These are phyloP conservation scores for Nomada goodeniana DNA, from an alignment of 2,888 invertebrate species.

Conservation along the genomic window DNA sequence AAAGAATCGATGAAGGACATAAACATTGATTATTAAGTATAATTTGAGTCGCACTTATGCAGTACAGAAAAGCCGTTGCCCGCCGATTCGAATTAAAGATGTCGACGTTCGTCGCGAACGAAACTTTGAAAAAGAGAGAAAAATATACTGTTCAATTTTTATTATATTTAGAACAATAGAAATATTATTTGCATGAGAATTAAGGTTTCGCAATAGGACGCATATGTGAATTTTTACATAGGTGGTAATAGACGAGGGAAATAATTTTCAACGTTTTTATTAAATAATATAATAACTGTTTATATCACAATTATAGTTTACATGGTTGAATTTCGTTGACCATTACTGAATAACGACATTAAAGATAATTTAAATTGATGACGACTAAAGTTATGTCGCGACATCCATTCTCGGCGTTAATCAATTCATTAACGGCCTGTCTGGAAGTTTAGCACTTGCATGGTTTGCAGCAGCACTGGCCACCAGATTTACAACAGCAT, in stretches of 20 bases:
- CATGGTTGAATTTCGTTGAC: conserved; percentile 9
- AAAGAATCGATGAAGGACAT: too few species aligned
- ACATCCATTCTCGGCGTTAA: conserved; percentile 20
- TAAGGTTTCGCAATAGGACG: background rate
- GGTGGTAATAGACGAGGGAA: background rate
- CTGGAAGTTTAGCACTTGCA: conserved; percentile 61
- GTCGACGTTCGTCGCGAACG: too few species aligned
- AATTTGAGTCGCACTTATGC: too few species aligned
- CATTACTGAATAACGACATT: background rate
- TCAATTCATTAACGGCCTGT: conserved; percentile 11
- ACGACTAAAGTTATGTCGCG: conserved; percentile 31
- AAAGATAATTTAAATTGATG: conserved; percentile 5
- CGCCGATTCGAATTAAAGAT: background rate
- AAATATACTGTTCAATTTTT: background rate
- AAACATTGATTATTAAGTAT: too few species aligned
- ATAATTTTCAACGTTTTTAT: conserved; percentile 41
- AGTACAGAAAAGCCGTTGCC: too few species aligned
- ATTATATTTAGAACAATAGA: conserved; percentile 9
- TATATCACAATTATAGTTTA: background rate
- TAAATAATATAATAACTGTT: conserved; percentile 14
- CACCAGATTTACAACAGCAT: conserved; percentile 77
- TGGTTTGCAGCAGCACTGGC: conserved; percentile 63
- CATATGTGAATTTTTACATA: background rate
- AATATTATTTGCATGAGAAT: conserved; percentile 13
- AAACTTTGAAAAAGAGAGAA: too few species aligned